Evolutionary conservation across 53 echinoderm and acorn worm genomes (phyloP).

Genomic region (Mesocentrotus franciscanus): DNA sequence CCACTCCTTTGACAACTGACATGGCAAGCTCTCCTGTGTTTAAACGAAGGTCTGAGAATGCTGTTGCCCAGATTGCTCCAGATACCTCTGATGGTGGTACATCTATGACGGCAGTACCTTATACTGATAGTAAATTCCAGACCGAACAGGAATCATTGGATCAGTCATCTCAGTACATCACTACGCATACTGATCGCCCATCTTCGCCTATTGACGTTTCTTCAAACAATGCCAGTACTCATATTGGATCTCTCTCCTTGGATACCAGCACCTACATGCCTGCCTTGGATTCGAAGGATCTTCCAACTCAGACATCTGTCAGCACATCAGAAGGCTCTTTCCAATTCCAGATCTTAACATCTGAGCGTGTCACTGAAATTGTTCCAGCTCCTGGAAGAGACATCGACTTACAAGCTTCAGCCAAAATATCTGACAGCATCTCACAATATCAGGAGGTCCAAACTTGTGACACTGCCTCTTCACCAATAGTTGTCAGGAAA

Average conservation of each 20-base stretch:
- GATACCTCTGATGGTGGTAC: conserved; percentile 18
- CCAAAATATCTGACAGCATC: not conserved
- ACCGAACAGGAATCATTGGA: not conserved
- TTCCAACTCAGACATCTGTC: not conserved
- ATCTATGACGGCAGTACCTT: not conserved
- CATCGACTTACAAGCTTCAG: not conserved
- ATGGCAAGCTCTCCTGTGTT: conserved; percentile 57
- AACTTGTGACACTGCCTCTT: conserved; percentile 18
- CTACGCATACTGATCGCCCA: not conserved
- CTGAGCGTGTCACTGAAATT: conserved; percentile 12
- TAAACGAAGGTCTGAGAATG: conserved; percentile 10
- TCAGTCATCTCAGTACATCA: conserved; percentile 21
- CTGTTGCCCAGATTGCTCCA: conserved; percentile 22
- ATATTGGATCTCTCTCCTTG: not conserved
- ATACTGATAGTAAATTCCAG: not conserved
- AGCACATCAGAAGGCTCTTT: not conserved
- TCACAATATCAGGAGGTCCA: not conserved
- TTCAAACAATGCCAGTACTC: not conserved
- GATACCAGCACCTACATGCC: not conserved
- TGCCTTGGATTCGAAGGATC: not conserved
- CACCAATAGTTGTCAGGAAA: conserved; percentile 36
- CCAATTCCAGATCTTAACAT: not conserved
- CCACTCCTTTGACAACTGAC: conserved; percentile 43
- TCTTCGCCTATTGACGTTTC: not conserved
- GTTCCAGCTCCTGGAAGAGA: conserved; percentile 10